Evolutionary conservation across 2,797 vertebrate genomes (phyloP).

Genomic region (Loriculus beryllinus): DNA sequence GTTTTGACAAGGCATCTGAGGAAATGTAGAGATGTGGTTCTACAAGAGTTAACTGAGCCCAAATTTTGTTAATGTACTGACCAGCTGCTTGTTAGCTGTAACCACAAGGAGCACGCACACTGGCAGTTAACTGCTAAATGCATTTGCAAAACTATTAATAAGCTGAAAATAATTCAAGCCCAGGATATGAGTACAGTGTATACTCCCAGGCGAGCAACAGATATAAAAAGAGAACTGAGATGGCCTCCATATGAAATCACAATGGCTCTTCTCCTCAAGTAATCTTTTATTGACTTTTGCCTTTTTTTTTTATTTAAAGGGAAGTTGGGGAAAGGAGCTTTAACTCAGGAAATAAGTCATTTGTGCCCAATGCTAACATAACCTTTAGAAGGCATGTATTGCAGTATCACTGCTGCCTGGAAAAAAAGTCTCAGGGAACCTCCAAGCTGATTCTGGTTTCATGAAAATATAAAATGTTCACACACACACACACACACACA

Average conservation of each 20-base stretch:
- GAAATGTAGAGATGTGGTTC: background rate
- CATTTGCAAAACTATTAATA: constrained; percentile 50
- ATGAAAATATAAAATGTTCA: background rate
- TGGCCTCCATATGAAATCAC: constrained; percentile 9
- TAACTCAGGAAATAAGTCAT: constrained; percentile 15
- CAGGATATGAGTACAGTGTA: background rate
- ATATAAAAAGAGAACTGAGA: background rate
- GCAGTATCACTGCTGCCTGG: background rate
- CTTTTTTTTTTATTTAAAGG: background rate
- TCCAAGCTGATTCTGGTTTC: background rate
- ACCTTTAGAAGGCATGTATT: background rate
- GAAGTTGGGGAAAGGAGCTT: background rate
- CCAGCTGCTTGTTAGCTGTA: constrained; percentile 53
- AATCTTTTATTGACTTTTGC: background rate
- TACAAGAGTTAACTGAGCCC: background rate
- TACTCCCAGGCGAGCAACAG: background rate
- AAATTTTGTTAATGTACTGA: background rate
- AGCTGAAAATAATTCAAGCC: constrained; percentile 29
- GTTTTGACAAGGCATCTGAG: background rate
- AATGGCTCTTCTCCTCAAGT: background rate
- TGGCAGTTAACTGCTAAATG: background rate
- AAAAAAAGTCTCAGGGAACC: background rate
- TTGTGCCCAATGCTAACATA: background rate
- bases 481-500: accelerated
- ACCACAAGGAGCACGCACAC: background rate